These are phyloP conservation scores for Mechanitis mazaeus DNA, from an alignment of 2,888 invertebrate species.

Conservation along the genomic window DNA sequence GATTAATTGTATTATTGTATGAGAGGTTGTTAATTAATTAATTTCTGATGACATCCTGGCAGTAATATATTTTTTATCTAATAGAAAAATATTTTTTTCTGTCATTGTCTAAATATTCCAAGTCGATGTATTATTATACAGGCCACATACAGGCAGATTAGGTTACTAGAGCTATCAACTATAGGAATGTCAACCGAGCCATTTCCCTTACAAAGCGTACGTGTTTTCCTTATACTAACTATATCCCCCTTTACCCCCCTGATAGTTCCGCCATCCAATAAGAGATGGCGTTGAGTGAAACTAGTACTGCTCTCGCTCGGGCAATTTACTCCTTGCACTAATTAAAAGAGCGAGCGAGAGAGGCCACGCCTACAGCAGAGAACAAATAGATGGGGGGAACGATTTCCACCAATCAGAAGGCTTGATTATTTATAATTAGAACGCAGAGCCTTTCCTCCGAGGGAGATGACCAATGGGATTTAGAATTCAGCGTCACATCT, in stretches of 20 bases:
- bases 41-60: too few relatives aligned
- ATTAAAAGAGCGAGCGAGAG: constrained; percentile 75
- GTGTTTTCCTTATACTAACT: constrained; percentile 74
- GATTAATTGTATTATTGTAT: neutral
- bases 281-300: constrained; percentile 69
- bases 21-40: too few relatives aligned
- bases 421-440: constrained; percentile 78
- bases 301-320: constrained; percentile 66
- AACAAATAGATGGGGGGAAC: constrained; percentile 73
- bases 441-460: constrained; percentile 64
- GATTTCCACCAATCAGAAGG: constrained; percentile 60
- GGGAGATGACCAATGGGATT: constrained; percentile 72
- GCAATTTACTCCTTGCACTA: constrained; percentile 78
- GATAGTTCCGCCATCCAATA: constrained; percentile 69
- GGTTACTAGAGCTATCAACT: constrained; percentile 58
- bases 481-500: constrained; percentile 60
- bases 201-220: constrained; percentile 71
- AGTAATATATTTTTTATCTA: neutral
- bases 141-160: constrained; percentile 33
- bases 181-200: constrained; percentile 64
- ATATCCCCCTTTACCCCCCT: constrained; percentile 59
- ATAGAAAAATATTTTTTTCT: neutral
- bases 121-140: too few relatives aligned
- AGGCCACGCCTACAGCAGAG: constrained; percentile 67
- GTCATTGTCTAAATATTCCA: too few relatives aligned